A percentile compares a stretch with the other conserved stretches of the same genome.
These are phyloP conservation scores for Hipposideros larvatus DNA, from an alignment of 2,797 vertebrate genomes.

Conservation along the genomic window DNA sequence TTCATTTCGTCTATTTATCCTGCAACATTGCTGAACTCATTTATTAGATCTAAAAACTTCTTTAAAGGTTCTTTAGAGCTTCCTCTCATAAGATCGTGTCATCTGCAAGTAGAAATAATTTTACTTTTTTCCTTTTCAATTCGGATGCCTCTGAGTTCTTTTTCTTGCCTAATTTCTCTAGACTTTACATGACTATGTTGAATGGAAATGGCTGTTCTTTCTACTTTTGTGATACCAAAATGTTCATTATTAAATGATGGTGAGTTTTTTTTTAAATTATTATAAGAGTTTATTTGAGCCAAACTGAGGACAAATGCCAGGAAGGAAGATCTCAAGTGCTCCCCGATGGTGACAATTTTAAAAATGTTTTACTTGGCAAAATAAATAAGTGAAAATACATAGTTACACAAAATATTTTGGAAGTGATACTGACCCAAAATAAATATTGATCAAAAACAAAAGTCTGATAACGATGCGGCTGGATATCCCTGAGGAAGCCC, in stretches of 20 bases:
- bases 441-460: neutral
- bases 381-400: neutral
- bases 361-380: neutral
- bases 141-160: neutral
- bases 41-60: neutral
- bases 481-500: neutral
- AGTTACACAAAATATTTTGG: neutral
- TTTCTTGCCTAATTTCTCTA: neutral
- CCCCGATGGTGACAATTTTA: neutral
- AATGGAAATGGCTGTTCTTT: neutral
- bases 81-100: neutral
- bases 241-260: neutral
- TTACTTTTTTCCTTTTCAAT: conserved; percentile 1
- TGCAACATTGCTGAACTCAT: neutral
- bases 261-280: neutral
- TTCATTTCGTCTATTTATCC: neutral
- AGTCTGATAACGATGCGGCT: neutral
- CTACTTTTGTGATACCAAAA: neutral
- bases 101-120: neutral
- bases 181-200: neutral
- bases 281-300: too few relatives aligned
- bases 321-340: too few relatives aligned
- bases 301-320: too few relatives aligned
- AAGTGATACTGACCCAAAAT: neutral
- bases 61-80: neutral